Conservation (phyloP, 92 coral and sea anemone species). For the Umimayanthus kanabou region DNA sequence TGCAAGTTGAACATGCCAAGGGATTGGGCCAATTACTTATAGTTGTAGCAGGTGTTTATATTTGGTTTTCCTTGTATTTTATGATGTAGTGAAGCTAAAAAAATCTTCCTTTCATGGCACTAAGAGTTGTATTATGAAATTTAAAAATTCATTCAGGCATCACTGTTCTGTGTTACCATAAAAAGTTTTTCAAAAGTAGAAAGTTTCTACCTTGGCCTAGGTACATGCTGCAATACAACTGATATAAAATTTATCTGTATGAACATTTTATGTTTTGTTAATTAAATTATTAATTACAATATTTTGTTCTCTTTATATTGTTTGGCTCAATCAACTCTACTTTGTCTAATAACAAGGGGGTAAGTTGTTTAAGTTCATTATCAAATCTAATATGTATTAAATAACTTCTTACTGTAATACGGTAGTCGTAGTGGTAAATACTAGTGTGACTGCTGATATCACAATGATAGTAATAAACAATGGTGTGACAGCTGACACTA, state of each 20-base stretch:
- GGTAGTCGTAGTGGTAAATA: neutral
- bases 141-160: too few species aligned
- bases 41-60: neutral
- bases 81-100: too few species aligned
- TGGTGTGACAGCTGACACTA: too few species aligned
- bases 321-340: neutral
- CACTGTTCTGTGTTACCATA: too few species aligned
- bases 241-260: neutral
- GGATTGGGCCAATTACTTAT: too few species aligned
- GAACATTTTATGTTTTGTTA: neutral
- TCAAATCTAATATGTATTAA: neutral
- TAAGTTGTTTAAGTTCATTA: neutral
- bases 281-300: neutral
- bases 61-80: neutral
- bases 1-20: too few species aligned
- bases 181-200: too few species aligned
- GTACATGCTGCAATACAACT: neutral
- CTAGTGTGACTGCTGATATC: neutral
- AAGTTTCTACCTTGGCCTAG: too few species aligned
- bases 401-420: neutral
- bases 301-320: neutral
- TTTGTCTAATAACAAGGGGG: conserved; percentile 10
- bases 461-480: too few species aligned
- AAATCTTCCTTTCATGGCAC: too few species aligned
- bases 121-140: too few species aligned